Percentiles rank a stretch among this genome's conserved stretches.
phyloP scores from a whole-genome alignment of 2,888 invertebrate genomes.

The Allophyes oxyacanthae region DNA sequence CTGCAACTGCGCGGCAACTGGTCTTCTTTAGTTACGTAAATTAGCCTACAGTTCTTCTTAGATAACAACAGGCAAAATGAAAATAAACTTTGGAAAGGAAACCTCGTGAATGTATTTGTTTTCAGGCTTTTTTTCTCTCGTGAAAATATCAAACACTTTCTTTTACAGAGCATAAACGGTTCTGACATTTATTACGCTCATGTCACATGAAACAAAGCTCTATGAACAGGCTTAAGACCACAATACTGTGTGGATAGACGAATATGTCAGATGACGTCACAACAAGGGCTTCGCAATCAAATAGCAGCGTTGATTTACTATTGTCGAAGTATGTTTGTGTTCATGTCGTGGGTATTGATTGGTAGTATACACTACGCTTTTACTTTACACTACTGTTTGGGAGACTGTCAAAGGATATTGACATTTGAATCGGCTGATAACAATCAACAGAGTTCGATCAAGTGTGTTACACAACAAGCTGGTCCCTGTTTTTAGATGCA shows the following conservation, averaged over 20 bases:
- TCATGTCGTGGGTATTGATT: slow-evolving; percentile 10
- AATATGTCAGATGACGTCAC: slow-evolving; percentile 17
- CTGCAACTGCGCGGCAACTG: too few relatives aligned
- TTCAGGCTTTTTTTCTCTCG: too few relatives aligned
- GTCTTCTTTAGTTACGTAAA: too few relatives aligned
- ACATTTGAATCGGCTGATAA: background rate
- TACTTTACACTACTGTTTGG: background rate
- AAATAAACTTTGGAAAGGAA: too few relatives aligned
- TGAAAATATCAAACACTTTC: too few relatives aligned
- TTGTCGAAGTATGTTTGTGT: slow-evolving; percentile 13
- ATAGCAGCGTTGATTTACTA: slow-evolving; percentile 14
- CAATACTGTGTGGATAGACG: slow-evolving; percentile 9
- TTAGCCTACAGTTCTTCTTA: too few relatives aligned
- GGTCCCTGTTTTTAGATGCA: too few relatives aligned
- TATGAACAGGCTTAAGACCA: background rate
- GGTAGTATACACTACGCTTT: background rate
- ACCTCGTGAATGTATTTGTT: too few relatives aligned
- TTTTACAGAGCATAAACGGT: too few relatives aligned
- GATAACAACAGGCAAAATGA: too few relatives aligned
- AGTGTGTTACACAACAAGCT: too few relatives aligned
- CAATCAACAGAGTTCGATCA: too few relatives aligned
- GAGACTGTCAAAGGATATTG: background rate
- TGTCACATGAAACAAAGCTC: background rate
- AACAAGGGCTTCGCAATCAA: slow-evolving; percentile 14
- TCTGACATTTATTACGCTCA: background rate